Conservation (phyloP, 2,113 vertebrate genomes). For the Chaetodon trifascialis region DNA sequence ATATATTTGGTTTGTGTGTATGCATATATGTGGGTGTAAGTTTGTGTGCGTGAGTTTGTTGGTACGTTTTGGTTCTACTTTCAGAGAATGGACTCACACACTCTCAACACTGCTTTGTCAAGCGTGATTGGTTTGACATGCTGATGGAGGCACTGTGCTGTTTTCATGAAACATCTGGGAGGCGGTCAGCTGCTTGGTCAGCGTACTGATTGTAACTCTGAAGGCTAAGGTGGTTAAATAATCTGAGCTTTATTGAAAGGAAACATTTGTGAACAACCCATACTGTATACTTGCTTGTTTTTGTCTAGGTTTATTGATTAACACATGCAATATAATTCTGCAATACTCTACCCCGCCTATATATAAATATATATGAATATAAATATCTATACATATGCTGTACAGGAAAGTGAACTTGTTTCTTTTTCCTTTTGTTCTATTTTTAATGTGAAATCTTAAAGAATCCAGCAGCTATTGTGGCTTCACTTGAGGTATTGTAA, state of each 20-base stretch:
- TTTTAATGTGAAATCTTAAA: constrained; percentile 79
- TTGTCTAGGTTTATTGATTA: constrained; percentile 82
- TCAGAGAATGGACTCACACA: constrained; percentile 71
- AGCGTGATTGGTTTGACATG: constrained; percentile 66
- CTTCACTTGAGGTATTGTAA: constrained; percentile 81
- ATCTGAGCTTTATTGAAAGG: constrained; percentile 77
- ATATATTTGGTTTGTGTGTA: constrained; percentile 85
- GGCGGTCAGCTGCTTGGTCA: constrained; percentile 56
- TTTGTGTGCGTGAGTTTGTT: constrained; percentile 68
- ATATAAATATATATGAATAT: constrained; percentile 82
- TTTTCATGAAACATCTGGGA: constrained; percentile 62
- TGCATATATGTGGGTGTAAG: constrained; percentile 74
- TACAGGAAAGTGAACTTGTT: constrained; percentile 79
- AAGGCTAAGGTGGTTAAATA: constrained; percentile 68
- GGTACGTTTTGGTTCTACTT: constrained; percentile 70
- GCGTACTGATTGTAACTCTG: constrained; percentile 74
- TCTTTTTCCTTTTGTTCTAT: constrained; percentile 66
- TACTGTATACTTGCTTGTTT: constrained; percentile 84
- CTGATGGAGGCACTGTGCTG: constrained; percentile 64
- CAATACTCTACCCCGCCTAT: constrained; percentile 85
- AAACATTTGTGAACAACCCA: constrained; percentile 80
- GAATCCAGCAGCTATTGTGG: constrained; percentile 84
- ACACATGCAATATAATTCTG: constrained; percentile 87
- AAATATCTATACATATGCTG: constrained; percentile 82
- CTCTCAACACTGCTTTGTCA: constrained; percentile 64